These are phyloP conservation scores for Acanthopagrus latus DNA, from an alignment of 2,797 vertebrate genomes.

Conservation along the genomic window DNA sequence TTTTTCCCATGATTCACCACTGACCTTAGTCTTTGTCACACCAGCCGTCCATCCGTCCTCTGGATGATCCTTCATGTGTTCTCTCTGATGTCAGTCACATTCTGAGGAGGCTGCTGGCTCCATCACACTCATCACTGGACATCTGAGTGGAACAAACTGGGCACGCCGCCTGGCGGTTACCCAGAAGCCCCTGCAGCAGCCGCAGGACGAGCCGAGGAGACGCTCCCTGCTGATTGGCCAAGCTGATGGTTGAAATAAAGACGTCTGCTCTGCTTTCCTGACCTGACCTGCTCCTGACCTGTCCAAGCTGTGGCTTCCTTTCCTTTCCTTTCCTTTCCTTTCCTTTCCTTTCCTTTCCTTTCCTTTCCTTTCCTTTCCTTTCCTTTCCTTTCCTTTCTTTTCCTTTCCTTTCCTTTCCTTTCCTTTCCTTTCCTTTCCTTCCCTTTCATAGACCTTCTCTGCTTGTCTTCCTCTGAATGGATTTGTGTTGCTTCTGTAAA, in stretches of 20 bases:
- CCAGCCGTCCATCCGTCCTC: background rate
- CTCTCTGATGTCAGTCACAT: background rate
- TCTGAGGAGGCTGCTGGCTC: conserved; percentile 14
- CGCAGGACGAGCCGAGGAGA: background rate
- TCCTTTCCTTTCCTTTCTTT: no score
- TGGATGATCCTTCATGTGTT: background rate
- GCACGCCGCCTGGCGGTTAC: conserved; percentile 1
- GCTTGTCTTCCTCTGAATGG: background rate
- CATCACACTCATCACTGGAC: conserved; percentile 20
- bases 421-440: background rate
- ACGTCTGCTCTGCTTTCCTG: background rate
- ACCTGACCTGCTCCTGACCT: no score
- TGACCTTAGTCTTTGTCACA: conserved; percentile 47
- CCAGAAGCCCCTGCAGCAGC: conserved; percentile 7
- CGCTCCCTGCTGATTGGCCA: conserved; percentile 18
- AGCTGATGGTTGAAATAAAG: conserved; percentile 4
- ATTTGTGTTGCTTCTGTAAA: conserved; percentile 19
- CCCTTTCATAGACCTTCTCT: background rate
- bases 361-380: background rate
- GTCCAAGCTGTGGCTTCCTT: no score
- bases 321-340: background rate
- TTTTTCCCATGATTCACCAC: conserved; percentile 46
- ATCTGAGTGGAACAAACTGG: conserved; percentile 7
- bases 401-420: no score
- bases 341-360: no score